Evolutionary conservation across 1,140 invertebrate genomes (phyloP).

Genomic region (Cyclargus thomasi): DNA sequence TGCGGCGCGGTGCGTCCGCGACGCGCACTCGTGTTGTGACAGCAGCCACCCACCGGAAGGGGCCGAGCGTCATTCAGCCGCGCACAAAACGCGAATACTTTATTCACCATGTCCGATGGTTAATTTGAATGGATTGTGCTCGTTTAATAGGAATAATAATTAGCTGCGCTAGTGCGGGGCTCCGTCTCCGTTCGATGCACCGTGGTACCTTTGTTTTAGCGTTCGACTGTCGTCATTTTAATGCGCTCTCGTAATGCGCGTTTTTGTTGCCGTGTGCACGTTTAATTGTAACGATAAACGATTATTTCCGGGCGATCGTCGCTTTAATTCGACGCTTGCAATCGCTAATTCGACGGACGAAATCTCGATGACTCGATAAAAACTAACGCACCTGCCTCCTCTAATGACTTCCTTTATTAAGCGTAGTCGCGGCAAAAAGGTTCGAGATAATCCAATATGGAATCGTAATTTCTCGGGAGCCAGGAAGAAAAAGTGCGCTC

Average conservation of each 20-base stretch:
- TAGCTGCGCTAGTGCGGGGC: slow-evolving; percentile 51
- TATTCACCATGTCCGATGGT: slow-evolving; percentile 67
- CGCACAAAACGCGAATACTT: slow-evolving; percentile 70
- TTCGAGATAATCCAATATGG: slow-evolving; percentile 17
- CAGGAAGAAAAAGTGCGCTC: slow-evolving; percentile 35
- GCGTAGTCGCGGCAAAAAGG: slow-evolving; percentile 19
- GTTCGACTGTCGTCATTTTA: neutral
- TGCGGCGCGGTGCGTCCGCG: slow-evolving; percentile 68
- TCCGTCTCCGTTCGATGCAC: slow-evolving; percentile 5
- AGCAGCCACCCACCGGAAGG: slow-evolving; percentile 73
- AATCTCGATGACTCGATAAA: slow-evolving; percentile 11
- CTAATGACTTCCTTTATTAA: slow-evolving; percentile 17
- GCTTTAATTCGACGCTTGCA: slow-evolving; percentile 9
- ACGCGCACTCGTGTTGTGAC: slow-evolving; percentile 72
- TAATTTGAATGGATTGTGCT: slow-evolving; percentile 71
- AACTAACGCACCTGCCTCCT: neutral
- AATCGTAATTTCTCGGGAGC: slow-evolving; percentile 27
- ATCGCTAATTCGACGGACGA: slow-evolving; percentile 6
- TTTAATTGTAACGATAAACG: slow-evolving; percentile 10
- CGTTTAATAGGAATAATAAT: slow-evolving; percentile 72
- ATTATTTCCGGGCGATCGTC: slow-evolving; percentile 5
- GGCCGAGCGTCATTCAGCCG: slow-evolving; percentile 69
- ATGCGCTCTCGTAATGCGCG: neutral
- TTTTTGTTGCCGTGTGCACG: neutral
- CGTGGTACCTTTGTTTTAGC: slow-evolving; percentile 3